These are phyloP conservation scores for Sebastes schlegelii DNA, from an alignment of 2,113 vertebrate genomes.

Conservation along the genomic window DNA sequence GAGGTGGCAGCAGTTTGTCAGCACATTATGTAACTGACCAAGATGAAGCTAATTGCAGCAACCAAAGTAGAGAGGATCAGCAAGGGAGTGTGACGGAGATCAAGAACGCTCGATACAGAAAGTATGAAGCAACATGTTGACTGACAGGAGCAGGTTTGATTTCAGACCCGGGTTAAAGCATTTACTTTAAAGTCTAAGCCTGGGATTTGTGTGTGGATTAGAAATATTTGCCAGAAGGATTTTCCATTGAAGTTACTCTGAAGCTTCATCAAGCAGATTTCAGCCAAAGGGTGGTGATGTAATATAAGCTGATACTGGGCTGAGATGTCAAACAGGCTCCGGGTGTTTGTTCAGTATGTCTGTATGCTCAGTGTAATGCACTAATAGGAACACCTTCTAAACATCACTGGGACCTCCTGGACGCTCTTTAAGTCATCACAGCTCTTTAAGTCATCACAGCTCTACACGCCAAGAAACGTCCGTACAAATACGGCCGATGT, in stretches of 20 bases:
- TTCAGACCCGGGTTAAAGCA: conserved; percentile 59
- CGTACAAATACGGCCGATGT: no score
- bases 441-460: no score
- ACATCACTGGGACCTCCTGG: conserved; percentile 22
- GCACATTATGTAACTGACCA: conserved; percentile 13
- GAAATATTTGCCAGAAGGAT: conserved; percentile 68
- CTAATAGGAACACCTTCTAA: conserved; percentile 21
- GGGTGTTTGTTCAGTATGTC: conserved; percentile 31
- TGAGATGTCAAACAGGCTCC: conserved; percentile 24
- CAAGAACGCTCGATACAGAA: conserved; percentile 6
- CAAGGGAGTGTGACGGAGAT: conserved; percentile 12
- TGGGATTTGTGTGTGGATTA: conserved; percentile 75
- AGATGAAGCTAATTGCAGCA: conserved; percentile 26
- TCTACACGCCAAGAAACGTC: no score
- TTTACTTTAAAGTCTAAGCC: conserved; percentile 68
- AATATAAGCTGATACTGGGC: conserved; percentile 27
- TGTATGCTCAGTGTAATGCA: conserved; percentile 15
- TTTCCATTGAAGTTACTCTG: conserved; percentile 60
- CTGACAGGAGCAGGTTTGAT: conserved; percentile 50
- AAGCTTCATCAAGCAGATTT: conserved; percentile 68
- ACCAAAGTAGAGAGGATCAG: conserved; percentile 20
- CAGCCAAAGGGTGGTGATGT: conserved; percentile 47
- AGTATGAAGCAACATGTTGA: conserved; percentile 35
- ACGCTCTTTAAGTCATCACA: conserved; percentile 28
- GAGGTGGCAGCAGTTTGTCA: conserved; percentile 22